Evolutionary conservation across 2,113 vertebrate species (phyloP).

Genomic region (Lathamus discolor): DNA sequence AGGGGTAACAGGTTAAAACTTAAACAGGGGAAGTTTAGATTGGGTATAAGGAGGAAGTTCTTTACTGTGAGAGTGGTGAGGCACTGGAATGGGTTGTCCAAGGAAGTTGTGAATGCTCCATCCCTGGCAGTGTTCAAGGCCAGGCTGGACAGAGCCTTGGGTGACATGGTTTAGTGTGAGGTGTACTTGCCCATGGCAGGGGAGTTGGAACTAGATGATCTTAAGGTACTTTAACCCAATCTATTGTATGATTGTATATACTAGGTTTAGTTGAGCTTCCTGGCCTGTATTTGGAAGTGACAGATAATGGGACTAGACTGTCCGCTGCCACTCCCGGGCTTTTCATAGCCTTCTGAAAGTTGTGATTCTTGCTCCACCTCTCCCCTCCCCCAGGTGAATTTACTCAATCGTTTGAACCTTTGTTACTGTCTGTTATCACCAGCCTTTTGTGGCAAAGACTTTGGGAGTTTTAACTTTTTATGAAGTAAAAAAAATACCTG

Average conservation of each 20-base stretch:
- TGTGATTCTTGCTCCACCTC: not conserved
- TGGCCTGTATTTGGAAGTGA: not conserved
- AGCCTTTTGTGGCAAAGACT: not conserved
- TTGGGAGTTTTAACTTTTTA: not conserved
- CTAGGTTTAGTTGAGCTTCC: not conserved
- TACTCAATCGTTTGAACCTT: not conserved
- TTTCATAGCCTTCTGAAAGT: not conserved
- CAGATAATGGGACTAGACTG: too few relatives aligned
- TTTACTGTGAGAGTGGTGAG: not conserved
- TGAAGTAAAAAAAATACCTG: not conserved
- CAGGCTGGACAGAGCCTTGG: not conserved
- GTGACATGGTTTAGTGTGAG: not conserved
- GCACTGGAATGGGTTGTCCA: not conserved
- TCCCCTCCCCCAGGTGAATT: not conserved
- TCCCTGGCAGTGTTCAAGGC: not conserved
- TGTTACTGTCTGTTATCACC: not conserved
- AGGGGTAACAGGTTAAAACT: not conserved
- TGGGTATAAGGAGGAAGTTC: not conserved
- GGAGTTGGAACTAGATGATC: not conserved
- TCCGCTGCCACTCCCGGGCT: not conserved
- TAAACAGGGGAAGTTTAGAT: not conserved
- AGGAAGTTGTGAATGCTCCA: not conserved
- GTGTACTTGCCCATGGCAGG: not conserved
- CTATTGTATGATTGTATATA: not conserved
- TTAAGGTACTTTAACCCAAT: not conserved